phyloP scores from a whole-genome alignment of 2,888 invertebrate genomes.

The Boloria euphrosyne region DNA sequence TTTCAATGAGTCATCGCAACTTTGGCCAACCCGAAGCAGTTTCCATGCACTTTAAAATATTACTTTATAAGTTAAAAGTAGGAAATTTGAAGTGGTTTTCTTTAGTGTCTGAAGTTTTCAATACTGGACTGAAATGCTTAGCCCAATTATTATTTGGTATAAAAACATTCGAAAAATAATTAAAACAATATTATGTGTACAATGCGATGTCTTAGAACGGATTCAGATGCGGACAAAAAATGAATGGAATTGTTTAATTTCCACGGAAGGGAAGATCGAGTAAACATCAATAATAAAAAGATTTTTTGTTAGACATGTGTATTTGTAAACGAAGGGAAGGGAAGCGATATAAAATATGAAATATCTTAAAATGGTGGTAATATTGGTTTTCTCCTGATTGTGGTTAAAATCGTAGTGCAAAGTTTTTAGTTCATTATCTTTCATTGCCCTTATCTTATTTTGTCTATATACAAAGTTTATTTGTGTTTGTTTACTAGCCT shows the following conservation, averaged over 20 bases:
- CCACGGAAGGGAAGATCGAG: slow-evolving; percentile 8
- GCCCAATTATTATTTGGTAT: neutral
- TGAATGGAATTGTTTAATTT: slow-evolving; percentile 6
- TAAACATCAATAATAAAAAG: slow-evolving; percentile 7
- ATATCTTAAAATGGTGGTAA: too few species aligned
- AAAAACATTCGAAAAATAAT: too few species aligned
- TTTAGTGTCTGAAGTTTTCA: slow-evolving; percentile 19
- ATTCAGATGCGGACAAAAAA: slow-evolving; percentile 2
- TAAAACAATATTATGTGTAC: neutral
- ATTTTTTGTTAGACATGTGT: slow-evolving; percentile 1
- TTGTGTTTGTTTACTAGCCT: too few species aligned
- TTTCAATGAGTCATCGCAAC: slow-evolving; percentile 24
- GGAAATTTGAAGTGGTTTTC: slow-evolving; percentile 31
- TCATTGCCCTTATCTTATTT: too few species aligned
- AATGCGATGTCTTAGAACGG: neutral
- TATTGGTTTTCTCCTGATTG: too few species aligned
- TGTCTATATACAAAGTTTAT: too few species aligned
- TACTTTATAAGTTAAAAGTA: slow-evolving; percentile 32
- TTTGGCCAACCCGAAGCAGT: slow-evolving; percentile 24
- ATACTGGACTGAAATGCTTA: slow-evolving; percentile 4
- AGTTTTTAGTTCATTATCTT: too few species aligned
- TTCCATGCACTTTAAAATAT: slow-evolving; percentile 36
- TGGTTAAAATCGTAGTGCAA: too few species aligned
- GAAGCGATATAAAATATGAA: too few species aligned
- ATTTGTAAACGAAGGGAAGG: too few species aligned